Evolutionary conservation across 1,140 invertebrate species (phyloP), one percentile per base, ranked within the genome.

Genomic region (Drosophila sucinea): DNA sequence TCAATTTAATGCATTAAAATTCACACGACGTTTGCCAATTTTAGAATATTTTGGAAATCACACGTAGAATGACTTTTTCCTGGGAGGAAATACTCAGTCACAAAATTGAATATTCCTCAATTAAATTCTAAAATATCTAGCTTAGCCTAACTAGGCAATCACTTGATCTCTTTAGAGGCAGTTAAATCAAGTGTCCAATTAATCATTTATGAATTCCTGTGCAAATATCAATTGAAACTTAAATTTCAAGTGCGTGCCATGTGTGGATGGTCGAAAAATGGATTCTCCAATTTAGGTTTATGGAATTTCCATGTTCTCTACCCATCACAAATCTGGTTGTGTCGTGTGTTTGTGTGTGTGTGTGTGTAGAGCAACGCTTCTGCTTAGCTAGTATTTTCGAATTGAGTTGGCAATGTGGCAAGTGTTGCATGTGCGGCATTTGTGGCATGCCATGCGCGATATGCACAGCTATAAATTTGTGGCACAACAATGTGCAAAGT

Each of bases 381-480:
- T 60, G 27, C 27, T 60, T 41, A 33, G 33, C 35, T 41, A 51
- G 23, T 51, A 27, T 29, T 69, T 32, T 25, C n/a, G 10, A 63
- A 29, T 44, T 35, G 58, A 41, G 25, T 35, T 35, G 38, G 33
- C 38, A 60, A 10, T 70, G 51, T 60, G 69, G 55, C 38, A 63
- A 63, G 61, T 63, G 61, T 63, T 63, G 61, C 61, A 60, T 60
- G 69, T 66, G 63, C 33, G 70, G 57, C 29, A 70, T 60, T 66
- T 60, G 29, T 33, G 62, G 60, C 25, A 63, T 60, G 54, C 61
- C 40, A 38, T 40, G 63, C 62, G 32, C 62, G 32, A 58, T 70
- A 60, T 62, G n/a, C n/a, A 47, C 2, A 27, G 60, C 60, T 17
- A 60, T 32, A 30, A 27, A 44, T 62, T 30, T 44, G 60, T 11